phyloP scores from a whole-genome alignment of 2,888 invertebrate species.

The Aporophyla lueneburgensis region DNA sequence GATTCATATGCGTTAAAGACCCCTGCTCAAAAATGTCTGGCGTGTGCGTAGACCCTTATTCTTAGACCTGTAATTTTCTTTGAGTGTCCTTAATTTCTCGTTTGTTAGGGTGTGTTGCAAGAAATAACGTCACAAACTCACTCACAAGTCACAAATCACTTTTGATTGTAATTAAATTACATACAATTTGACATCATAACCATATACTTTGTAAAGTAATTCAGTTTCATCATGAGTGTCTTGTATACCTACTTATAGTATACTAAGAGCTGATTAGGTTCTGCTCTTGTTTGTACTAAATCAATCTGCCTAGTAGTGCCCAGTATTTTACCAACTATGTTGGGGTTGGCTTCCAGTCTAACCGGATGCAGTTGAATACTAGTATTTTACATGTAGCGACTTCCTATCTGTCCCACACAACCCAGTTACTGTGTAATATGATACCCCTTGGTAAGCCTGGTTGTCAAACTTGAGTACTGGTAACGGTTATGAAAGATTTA shows the following conservation, averaged over 20 bases:
- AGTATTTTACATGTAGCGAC: too few species aligned
- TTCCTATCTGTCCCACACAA: too few species aligned
- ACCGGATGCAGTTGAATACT: too few species aligned
- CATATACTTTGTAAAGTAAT: constrained; percentile 36
- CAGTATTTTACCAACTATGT: too few species aligned
- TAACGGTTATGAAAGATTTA: too few species aligned
- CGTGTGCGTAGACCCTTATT: constrained; percentile 13
- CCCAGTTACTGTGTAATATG: too few species aligned
- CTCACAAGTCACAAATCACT: constrained; percentile 47
- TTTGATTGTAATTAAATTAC: constrained; percentile 59
- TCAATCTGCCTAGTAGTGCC: too few species aligned
- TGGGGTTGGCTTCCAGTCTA: too few species aligned
- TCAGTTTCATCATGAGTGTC: constrained; percentile 3
- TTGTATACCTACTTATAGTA: background rate
- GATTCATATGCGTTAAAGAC: background rate
- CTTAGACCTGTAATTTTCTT: constrained; percentile 39
- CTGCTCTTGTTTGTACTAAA: background rate
- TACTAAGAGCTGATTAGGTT: background rate
- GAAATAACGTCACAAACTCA: constrained; percentile 40
- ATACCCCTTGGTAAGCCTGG: too few species aligned
- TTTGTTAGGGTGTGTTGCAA: constrained; percentile 36
- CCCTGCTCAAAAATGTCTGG: background rate
- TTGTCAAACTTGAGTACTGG: too few species aligned
- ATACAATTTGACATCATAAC: constrained; percentile 40
- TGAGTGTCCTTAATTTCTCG: constrained; percentile 45